phyloP scores from a whole-genome alignment of 2,113 vertebrate genomes.

The Hemichromis elongatus region DNA sequence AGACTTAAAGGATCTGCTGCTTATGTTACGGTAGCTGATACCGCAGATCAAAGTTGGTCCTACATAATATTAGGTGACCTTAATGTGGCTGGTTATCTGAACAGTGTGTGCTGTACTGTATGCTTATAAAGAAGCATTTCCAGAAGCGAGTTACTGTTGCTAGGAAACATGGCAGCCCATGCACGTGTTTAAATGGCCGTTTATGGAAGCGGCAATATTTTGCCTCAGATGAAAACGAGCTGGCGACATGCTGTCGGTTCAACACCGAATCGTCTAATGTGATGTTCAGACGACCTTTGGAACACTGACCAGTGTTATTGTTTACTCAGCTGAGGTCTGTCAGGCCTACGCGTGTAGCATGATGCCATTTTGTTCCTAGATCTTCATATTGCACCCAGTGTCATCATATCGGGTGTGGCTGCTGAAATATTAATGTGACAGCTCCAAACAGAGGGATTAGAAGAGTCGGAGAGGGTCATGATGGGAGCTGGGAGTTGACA shows the following conservation, averaged over 20 bases:
- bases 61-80: not conserved
- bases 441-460: conserved; percentile 33
- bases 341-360: not conserved
- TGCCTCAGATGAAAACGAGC: not conserved
- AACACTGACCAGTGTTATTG: not conserved
- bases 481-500: not conserved
- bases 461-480: conserved; percentile 7
- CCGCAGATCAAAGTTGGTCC: not conserved
- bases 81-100: not conserved
- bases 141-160: not conserved
- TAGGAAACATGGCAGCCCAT: not conserved
- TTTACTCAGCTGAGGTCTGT: not conserved
- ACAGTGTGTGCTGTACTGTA: not conserved
- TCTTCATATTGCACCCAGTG: conserved; percentile 26
- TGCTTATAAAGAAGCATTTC: not conserved
- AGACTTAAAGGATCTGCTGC: not conserved
- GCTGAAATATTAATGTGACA: conserved; percentile 24
- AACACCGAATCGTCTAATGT: not conserved
- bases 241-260: not conserved
- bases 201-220: not conserved
- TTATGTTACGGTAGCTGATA: not conserved
- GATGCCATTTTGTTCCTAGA: conserved; percentile 14
- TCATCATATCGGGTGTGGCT: conserved; percentile 47
- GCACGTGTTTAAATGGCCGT: not conserved
- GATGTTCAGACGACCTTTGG: not conserved